phyloP scores from a whole-genome alignment of 2,113 vertebrate genomes.

The Ceratotherium simum region DNA sequence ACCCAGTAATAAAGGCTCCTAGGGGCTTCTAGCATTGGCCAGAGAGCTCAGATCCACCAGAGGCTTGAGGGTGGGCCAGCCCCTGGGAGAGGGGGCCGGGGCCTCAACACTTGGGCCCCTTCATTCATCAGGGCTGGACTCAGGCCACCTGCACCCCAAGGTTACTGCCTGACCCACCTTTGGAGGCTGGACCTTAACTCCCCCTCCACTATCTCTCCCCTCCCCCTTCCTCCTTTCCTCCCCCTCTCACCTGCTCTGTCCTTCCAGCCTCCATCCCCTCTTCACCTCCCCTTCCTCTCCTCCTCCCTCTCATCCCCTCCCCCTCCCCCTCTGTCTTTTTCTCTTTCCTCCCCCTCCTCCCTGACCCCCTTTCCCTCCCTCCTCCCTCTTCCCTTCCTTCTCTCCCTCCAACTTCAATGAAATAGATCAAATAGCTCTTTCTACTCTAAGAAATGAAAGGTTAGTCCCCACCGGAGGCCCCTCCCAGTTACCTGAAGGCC shows the following conservation, averaged over 20 bases:
- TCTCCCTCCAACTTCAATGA: background rate
- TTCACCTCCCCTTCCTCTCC: background rate
- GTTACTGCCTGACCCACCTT: background rate
- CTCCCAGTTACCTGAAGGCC: conserved; percentile 34
- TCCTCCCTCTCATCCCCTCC: no score
- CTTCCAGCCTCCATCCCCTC: background rate
- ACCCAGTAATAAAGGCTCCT: background rate
- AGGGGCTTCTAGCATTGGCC: no score
- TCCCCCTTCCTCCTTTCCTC: background rate
- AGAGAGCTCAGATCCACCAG: background rate
- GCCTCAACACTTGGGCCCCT: background rate
- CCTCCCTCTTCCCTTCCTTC: background rate
- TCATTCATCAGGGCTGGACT: no score
- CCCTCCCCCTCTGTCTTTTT: background rate
- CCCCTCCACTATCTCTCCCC: background rate
- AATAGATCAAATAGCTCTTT: background rate
- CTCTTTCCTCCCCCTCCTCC: background rate
- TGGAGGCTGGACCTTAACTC: no score
- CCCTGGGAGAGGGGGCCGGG: accelerated
- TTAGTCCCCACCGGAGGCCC: background rate
- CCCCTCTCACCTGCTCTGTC: no score
- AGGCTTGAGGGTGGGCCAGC: accelerated
- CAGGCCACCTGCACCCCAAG: accelerated
- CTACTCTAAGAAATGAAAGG: background rate
- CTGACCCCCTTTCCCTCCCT: no score